A percentile compares a stretch with the other conserved stretches of the same genome.
Conservation (phyloP, 2,113 vertebrate species). For the Sturnira hondurensis region DNA sequence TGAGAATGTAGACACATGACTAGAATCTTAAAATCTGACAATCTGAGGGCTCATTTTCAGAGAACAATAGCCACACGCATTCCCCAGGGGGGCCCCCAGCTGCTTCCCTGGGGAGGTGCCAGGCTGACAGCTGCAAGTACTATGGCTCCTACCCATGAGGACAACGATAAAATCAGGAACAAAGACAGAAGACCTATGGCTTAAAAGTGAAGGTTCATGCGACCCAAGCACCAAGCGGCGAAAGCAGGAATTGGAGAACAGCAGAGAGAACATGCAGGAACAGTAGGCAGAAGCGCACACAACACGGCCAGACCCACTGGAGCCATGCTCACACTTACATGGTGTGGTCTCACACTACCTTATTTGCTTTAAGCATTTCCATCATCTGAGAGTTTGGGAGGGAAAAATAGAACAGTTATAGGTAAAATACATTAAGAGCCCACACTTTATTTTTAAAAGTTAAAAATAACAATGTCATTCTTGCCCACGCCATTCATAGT, state of each 20-base stretch:
- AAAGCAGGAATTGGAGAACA: constrained; percentile 71
- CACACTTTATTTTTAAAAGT: constrained; percentile 16
- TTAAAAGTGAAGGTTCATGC: constrained; percentile 76
- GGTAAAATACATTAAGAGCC: constrained; percentile 69
- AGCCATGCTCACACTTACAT: constrained; percentile 82
- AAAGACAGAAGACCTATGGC: constrained; percentile 13
- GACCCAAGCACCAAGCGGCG: constrained; percentile 63
- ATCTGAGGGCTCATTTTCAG: neutral
- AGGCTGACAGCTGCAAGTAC: neutral
- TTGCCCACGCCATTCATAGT: neutral
- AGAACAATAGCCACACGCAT: neutral
- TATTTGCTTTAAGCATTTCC: constrained; percentile 87
- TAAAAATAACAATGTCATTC: constrained; percentile 48
- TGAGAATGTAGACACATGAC: neutral
- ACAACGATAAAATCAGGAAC: constrained; percentile 57
- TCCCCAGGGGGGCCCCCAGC: neutral
- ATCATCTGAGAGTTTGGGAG: constrained; percentile 86
- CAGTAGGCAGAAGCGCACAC: constrained; percentile 78
- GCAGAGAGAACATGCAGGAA: constrained; percentile 79
- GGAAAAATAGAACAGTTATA: constrained; percentile 85
- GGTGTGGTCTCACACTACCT: constrained; percentile 84
- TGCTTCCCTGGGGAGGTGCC: neutral
- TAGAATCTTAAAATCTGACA: neutral
- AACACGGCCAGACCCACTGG: constrained; percentile 67
- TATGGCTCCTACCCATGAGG: neutral